Conservation (phyloP, 2,888 invertebrate genomes). For the Listrodromus nycthemerus region DNA sequence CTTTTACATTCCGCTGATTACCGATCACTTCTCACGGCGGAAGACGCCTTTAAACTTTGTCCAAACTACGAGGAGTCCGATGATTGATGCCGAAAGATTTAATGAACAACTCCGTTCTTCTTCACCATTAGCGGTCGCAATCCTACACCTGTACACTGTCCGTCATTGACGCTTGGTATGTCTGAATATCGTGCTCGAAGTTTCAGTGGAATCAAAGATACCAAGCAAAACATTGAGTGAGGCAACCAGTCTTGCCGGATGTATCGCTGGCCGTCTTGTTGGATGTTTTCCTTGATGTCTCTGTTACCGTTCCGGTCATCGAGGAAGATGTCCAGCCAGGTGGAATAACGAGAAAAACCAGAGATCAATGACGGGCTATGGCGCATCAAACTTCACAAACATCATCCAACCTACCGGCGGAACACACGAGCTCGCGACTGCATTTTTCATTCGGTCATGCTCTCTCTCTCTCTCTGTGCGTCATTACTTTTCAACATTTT, state of each 20-base stretch:
- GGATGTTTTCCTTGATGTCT: background rate
- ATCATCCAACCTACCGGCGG: background rate
- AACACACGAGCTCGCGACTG: background rate
- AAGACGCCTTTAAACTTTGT: too few species aligned
- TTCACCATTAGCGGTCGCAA: background rate
- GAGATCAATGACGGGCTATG: too few species aligned
- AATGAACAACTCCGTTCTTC: slow-evolving; percentile 2
- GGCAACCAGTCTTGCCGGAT: too few species aligned
- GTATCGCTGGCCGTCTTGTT: too few species aligned
- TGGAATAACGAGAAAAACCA: too few species aligned
- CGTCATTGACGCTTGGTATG: background rate
- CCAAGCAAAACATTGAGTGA: background rate
- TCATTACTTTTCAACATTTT: slow-evolving; percentile 1
- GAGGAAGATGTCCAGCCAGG: too few species aligned
- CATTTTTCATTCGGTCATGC: slow-evolving; percentile 3
- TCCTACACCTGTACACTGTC: background rate
- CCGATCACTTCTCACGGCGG: background rate
- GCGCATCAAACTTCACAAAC: too few species aligned
- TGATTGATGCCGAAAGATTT: slow-evolving; percentile 6
- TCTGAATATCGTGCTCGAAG: background rate
- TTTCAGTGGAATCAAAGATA: background rate
- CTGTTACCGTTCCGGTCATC: too few species aligned
- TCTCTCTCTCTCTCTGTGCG: too few species aligned
- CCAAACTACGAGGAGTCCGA: background rate
- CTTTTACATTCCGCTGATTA: background rate